These are phyloP conservation scores for Phycodurus eques DNA, from an alignment of 2,113 vertebrate species.

Conservation along the genomic window DNA sequence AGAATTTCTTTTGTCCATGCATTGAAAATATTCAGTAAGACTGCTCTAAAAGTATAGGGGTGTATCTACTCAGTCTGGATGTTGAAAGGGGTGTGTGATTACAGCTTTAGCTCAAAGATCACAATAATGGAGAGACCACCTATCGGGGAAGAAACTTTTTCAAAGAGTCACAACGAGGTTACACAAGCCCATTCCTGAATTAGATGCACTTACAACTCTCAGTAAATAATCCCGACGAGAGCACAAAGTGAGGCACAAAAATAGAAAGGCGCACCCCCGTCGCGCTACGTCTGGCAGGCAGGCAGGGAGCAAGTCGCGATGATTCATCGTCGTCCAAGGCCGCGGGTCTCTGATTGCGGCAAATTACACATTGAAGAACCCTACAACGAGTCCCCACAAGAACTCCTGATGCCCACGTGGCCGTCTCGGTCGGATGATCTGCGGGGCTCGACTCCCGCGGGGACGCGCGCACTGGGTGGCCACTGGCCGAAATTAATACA, in stretches of 20 bases:
- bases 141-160: neutral
- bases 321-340: conserved; percentile 50
- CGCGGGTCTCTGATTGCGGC: conserved; percentile 59
- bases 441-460: too few species aligned
- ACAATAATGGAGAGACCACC: neutral
- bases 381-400: conserved; percentile 50
- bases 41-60: neutral
- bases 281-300: conserved; percentile 10
- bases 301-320: conserved; percentile 45
- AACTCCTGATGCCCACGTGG: conserved; percentile 8
- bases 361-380: conserved; percentile 59
- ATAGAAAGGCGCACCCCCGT: conserved; percentile 13
- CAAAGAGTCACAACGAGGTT: neutral
- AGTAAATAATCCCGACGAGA: conserved; percentile 12
- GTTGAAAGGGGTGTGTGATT: neutral
- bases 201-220: conserved; percentile 11
- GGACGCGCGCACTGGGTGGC: too few species aligned
- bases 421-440: too few species aligned
- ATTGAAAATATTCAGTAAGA: neutral
- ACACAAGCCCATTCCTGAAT: conserved; percentile 12
- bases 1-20: neutral
- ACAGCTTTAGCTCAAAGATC: neutral
- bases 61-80: neutral
- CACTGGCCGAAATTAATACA: too few species aligned
- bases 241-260: conserved; percentile 11